Conservation (phyloP, 2,113 vertebrate genomes). For the Gila orcuttii region DNA sequence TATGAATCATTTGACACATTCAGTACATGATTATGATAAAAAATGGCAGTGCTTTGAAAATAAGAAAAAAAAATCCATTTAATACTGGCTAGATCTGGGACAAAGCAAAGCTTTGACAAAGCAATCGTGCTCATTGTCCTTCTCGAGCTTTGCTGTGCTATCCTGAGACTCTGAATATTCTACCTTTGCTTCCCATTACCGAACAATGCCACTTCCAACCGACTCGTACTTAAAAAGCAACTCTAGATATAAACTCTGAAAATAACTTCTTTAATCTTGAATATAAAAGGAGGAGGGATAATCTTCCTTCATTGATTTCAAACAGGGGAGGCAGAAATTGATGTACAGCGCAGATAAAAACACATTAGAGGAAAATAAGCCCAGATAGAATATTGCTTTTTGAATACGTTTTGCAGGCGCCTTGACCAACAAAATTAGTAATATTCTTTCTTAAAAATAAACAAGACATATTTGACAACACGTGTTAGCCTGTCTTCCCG, state of each 20-base stretch:
- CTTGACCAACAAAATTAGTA: neutral
- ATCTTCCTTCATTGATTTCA: slow-evolving; percentile 51
- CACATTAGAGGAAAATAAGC: slow-evolving; percentile 36
- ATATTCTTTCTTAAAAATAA: neutral
- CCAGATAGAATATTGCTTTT: slow-evolving; percentile 33
- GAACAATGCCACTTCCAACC: slow-evolving; percentile 54
- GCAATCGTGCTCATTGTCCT: slow-evolving; percentile 8
- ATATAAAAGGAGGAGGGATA: slow-evolving; percentile 46
- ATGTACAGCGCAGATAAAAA: slow-evolving; percentile 50
- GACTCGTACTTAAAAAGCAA: slow-evolving; percentile 41
- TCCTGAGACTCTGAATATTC: neutral
- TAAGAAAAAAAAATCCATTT: neutral
- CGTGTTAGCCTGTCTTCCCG: neutral
- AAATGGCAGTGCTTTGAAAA: neutral
- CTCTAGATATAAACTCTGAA: slow-evolving; percentile 48
- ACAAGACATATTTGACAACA: neutral
- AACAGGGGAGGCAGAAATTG: slow-evolving; percentile 35
- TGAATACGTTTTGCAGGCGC: neutral
- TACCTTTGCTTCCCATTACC: slow-evolving; percentile 39
- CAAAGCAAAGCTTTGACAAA: neutral
- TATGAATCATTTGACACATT: neutral
- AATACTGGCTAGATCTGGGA: slow-evolving; percentile 7
- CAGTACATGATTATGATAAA: neutral
- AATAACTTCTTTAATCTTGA: slow-evolving; percentile 57
- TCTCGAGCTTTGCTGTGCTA: neutral